phyloP scores from a whole-genome alignment of 2,888 invertebrate genomes.

The Lasius fuliginosus region DNA sequence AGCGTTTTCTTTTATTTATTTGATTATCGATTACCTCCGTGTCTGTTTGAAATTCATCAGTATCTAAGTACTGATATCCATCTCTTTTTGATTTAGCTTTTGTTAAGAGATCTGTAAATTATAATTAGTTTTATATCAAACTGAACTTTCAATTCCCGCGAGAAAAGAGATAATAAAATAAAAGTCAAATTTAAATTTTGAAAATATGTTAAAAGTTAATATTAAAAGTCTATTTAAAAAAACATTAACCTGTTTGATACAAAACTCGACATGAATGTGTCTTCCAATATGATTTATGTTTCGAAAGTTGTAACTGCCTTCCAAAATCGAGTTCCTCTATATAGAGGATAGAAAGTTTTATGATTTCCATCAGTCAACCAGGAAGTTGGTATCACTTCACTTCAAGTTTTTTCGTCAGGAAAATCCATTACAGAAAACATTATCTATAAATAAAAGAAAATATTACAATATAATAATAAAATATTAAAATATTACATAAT shows the following conservation, averaged over 20 bases:
- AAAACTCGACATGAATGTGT: constrained; percentile 2
- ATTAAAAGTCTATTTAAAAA: neutral
- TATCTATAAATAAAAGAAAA: constrained; percentile 6
- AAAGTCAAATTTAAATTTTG: neutral
- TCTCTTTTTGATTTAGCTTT: constrained; percentile 6
- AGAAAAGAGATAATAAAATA: constrained; percentile 3
- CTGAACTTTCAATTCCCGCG: neutral
- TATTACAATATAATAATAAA: too few relatives aligned
- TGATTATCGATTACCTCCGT: neutral
- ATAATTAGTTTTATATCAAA: neutral
- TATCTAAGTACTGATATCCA: neutral
- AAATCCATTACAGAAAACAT: neutral
- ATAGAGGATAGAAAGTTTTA: too few relatives aligned
- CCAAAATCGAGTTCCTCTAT: constrained; percentile 2
- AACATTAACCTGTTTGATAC: neutral
- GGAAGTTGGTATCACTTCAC: neutral
- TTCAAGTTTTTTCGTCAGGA: neutral
- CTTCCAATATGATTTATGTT: neutral
- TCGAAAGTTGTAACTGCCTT: neutral
- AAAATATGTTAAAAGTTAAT: neutral
- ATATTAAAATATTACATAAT: neutral
- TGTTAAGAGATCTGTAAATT: neutral
- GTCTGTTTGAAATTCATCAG: neutral
- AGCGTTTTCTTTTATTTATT: neutral
- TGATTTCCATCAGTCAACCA: neutral